Percentiles rank a stretch among this genome's conserved stretches.
Conservation (phyloP, 2,888 invertebrate genomes). For the Lasioglossum calceatum region DNA sequence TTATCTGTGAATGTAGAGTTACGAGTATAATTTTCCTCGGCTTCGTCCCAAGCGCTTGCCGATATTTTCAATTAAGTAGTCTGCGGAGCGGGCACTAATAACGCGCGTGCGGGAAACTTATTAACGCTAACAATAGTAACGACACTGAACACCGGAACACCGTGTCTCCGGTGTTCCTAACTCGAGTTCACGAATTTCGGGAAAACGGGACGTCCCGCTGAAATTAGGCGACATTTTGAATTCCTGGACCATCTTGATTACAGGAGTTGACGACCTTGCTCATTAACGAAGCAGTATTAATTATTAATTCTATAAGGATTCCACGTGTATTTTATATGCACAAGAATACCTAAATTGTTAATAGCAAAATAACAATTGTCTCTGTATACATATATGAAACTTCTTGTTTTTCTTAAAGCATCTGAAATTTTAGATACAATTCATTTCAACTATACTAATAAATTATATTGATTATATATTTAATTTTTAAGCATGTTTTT, state of each 20-base stretch:
- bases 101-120: slow-evolving; percentile 17
- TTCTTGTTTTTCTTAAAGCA: not conserved
- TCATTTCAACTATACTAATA: not conserved
- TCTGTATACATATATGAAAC: not conserved
- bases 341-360: not conserved
- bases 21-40: not conserved
- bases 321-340: not conserved
- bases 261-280: not conserved
- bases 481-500: no score
- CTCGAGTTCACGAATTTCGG: slow-evolving; percentile 33
- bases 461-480: not conserved
- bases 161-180: slow-evolving; percentile 34
- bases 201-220: not conserved
- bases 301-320: not conserved
- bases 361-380: not conserved
- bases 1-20: not conserved
- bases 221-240: slow-evolving; percentile 3
- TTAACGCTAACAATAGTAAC: slow-evolving; percentile 31
- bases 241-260: not conserved
- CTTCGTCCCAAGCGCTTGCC: not conserved
- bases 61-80: slow-evolving; percentile 33
- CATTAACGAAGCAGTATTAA: not conserved
- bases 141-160: slow-evolving; percentile 13
- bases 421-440: not conserved
- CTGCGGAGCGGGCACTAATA: not conserved